A percentile compares a stretch with the other conserved stretches of the same genome.
These are phyloP conservation scores for Willisornis vidua DNA, from an alignment of 2,113 vertebrate species.

Conservation along the genomic window DNA sequence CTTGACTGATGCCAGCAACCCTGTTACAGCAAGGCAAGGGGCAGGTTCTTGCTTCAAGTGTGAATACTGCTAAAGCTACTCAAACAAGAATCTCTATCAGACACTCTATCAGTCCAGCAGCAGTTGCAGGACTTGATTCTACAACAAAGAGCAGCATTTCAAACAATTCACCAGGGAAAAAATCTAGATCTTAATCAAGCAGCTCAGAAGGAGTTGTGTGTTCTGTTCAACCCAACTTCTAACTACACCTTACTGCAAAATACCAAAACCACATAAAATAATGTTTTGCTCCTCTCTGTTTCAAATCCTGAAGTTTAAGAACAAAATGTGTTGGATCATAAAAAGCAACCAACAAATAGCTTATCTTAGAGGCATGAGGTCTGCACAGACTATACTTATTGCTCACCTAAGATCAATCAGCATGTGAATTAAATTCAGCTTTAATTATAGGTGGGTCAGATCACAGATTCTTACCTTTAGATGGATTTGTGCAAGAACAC, in stretches of 20 bases:
- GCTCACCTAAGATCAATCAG: neutral
- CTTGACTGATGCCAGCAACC: neutral
- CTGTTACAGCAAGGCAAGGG: neutral
- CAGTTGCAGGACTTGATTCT: accelerated
- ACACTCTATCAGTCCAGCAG: neutral
- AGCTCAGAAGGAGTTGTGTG: neutral
- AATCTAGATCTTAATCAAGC: neutral
- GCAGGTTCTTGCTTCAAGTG: neutral
- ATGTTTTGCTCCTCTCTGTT: neutral
- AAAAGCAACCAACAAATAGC: neutral
- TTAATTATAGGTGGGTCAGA: neutral
- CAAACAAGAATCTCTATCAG: neutral
- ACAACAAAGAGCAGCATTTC: neutral
- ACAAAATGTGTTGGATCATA: neutral
- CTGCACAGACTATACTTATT: neutral
- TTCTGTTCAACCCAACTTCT: neutral
- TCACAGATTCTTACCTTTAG: neutral
- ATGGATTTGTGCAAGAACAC: neutral
- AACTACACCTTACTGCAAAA: neutral
- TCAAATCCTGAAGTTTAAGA: neutral
- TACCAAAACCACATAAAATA: neutral
- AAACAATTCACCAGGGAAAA: neutral
- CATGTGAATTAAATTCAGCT: neutral
- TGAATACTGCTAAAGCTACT: neutral
- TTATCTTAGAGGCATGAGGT: neutral